phyloP scores from a whole-genome alignment of 2,888 invertebrate genomes.

The Agrilus biguttatus region DNA sequence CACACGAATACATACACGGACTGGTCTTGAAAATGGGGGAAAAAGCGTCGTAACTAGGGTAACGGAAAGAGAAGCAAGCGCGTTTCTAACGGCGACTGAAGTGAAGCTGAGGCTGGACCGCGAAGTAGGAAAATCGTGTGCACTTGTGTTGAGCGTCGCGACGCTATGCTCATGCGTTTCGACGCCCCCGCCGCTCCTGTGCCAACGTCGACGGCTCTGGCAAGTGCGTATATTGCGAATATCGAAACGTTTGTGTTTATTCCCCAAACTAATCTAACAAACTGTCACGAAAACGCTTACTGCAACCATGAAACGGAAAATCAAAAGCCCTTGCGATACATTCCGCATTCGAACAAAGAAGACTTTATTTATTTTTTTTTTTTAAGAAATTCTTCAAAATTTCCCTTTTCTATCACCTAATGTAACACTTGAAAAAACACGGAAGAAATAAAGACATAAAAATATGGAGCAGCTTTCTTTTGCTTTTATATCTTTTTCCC shows the following conservation, averaged over 20 bases:
- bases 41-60: slow-evolving; percentile 7
- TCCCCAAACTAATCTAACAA: slow-evolving; percentile 32
- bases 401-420: too few species aligned
- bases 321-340: neutral
- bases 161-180: slow-evolving; percentile 32
- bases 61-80: slow-evolving; percentile 22
- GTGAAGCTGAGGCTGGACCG: slow-evolving; percentile 28
- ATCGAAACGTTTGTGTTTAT: slow-evolving; percentile 33
- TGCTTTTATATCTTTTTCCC: too few species aligned
- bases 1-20: slow-evolving; percentile 14
- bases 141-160: slow-evolving; percentile 35
- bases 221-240: slow-evolving; percentile 19
- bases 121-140: slow-evolving; percentile 28
- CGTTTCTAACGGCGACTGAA: slow-evolving; percentile 26
- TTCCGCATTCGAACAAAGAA: neutral
- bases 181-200: slow-evolving; percentile 22
- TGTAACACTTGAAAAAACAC: too few species aligned
- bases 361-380: neutral
- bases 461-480: too few species aligned
- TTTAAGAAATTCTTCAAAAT: neutral
- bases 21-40: slow-evolving; percentile 9
- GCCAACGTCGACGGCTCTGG: slow-evolving; percentile 24
- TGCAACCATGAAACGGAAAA: neutral
- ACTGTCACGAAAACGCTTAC: slow-evolving; percentile 19
- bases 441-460: too few species aligned